Evolutionary conservation across 1,140 invertebrate species (phyloP).

Genomic region (Amyelois transitella): DNA sequence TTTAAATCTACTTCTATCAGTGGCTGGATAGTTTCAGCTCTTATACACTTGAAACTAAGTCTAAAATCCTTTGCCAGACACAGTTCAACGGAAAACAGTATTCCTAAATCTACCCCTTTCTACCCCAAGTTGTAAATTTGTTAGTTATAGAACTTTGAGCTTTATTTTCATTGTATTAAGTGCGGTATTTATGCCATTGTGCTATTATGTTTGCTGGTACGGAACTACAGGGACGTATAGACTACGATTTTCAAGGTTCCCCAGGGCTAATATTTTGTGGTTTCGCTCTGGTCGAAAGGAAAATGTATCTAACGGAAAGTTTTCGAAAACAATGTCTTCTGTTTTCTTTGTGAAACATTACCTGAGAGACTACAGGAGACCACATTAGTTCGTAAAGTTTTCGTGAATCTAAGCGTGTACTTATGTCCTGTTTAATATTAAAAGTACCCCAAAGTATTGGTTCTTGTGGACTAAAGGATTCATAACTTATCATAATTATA

Average conservation of each 20-base stretch:
- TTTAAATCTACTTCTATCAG: neutral
- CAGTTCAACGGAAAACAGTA: neutral
- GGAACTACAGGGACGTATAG: neutral
- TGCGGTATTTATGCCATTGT: neutral
- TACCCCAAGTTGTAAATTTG: neutral
- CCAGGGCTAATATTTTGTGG: neutral
- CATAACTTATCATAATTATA: no score
- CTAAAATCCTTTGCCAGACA: neutral
- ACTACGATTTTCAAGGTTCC: neutral
- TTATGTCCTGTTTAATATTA: no score
- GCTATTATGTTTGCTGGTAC: neutral
- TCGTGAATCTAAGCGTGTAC: no score
- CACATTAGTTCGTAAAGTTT: neutral
- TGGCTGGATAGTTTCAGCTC: neutral
- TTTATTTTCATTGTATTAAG: neutral
- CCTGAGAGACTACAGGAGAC: neutral
- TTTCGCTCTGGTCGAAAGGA: neutral
- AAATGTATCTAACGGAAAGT: neutral
- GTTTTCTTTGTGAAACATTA: neutral
- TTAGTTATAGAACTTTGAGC: neutral
- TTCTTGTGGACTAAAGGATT: no score
- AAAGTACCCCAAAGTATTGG: no score
- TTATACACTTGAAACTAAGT: neutral
- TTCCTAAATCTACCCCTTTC: neutral
- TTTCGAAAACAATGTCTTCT: neutral